A percentile compares a stretch with the other conserved stretches of the same genome.
Evolutionary conservation across 2,888 invertebrate genomes (phyloP).

Genomic region (Luffia ferchaultella): DNA sequence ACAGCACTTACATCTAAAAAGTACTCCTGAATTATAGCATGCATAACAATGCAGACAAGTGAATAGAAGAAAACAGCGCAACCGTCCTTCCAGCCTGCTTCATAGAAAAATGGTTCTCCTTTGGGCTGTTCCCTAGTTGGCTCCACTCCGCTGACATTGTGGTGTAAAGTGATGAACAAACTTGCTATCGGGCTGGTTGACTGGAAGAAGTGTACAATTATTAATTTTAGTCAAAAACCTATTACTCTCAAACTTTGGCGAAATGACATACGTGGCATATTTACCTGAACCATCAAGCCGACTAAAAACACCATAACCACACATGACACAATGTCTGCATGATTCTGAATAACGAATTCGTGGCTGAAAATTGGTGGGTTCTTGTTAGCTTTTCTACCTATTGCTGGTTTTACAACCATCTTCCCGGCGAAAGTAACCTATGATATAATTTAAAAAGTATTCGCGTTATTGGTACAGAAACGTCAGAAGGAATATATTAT

Average conservation of each 20-base stretch:
- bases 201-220: conserved; percentile 58
- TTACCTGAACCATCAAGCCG: conserved; percentile 96
- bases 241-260: neutral
- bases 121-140: conserved; percentile 62
- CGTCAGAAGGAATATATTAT: neutral
- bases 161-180: conserved; percentile 94
- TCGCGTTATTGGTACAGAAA: neutral
- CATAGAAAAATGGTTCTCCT: conserved; percentile 76
- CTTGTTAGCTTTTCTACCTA: conserved; percentile 87
- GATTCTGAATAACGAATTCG: conserved; percentile 99
- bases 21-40: conserved; percentile 98
- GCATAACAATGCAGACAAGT: conserved; percentile 95
- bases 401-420: conserved; percentile 78
- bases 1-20: conserved; percentile 88
- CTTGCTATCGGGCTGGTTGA: conserved; percentile 90
- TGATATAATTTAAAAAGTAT: neutral
- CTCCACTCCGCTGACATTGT: conserved; percentile 83
- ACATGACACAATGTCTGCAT: conserved; percentile 99
- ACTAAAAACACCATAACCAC: conserved; percentile 98
- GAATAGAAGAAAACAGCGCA: conserved; percentile 97
- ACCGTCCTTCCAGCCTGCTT: conserved; percentile 90
- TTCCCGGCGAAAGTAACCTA: conserved; percentile 29
- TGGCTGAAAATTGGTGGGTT: conserved; percentile 97
- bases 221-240: neutral
- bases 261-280: conserved; percentile 47